phyloP scores from a whole-genome alignment of 1,140 invertebrate species.

The Drosophila chauvacae region DNA sequence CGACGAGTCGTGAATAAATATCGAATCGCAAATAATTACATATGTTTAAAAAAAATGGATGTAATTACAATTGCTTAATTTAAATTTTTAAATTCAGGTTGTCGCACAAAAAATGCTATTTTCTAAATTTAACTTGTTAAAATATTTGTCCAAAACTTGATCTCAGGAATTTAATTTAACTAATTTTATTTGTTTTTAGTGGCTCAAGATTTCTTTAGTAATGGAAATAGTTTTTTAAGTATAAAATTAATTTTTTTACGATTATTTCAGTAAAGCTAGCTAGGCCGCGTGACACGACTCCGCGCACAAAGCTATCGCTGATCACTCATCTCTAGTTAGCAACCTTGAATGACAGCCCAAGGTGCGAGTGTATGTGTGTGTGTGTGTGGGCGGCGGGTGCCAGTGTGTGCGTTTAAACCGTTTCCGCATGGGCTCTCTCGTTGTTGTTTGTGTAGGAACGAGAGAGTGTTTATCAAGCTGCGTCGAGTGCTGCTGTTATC shows the following conservation, averaged over 20 bases:
- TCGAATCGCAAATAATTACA: not conserved
- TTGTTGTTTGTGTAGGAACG: slow-evolving; percentile 12
- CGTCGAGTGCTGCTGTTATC: slow-evolving; percentile 34
- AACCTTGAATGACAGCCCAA: slow-evolving; percentile 67
- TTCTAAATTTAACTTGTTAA: too few species aligned
- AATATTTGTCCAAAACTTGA: too few species aligned
- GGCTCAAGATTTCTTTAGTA: too few species aligned
- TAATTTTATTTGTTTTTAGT: too few species aligned
- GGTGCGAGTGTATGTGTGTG: slow-evolving; percentile 30
- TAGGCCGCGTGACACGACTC: not conserved
- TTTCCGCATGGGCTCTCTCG: slow-evolving; percentile 49
- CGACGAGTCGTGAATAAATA: not conserved
- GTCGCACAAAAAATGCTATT: too few species aligned
- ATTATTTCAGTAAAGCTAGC: not conserved
- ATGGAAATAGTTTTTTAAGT: too few species aligned
- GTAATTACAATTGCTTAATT: too few species aligned
- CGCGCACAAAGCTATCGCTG: not conserved
- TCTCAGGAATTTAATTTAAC: too few species aligned
- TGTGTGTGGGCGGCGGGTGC: slow-evolving; percentile 6
- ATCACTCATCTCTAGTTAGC: slow-evolving; percentile 36
- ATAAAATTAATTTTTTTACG: too few species aligned
- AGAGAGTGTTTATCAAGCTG: slow-evolving; percentile 51
- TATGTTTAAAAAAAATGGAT: not conserved
- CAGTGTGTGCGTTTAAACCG: slow-evolving; percentile 17
- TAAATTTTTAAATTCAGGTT: too few species aligned